Base-by-base conservation (phyloP, 2,113 vertebrate species). In the Calonectris borealis region DNA sequence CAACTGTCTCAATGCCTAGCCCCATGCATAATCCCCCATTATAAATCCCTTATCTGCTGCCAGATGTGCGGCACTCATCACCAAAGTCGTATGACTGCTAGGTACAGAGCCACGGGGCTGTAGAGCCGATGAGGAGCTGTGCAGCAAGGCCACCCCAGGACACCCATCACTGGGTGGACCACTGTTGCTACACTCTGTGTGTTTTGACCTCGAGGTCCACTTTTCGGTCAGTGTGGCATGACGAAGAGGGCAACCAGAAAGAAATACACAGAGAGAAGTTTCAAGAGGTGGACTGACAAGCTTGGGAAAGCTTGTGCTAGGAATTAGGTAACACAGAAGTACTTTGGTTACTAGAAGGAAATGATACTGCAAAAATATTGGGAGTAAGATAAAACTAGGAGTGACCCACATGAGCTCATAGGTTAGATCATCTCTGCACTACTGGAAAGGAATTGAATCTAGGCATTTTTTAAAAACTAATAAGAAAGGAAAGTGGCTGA, bases 161-260 rank as follows among this genome's bases (percentile, higher is more conserved):
- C 22, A 60, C 11, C 17, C 27, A 11, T 25, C 48, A 5, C 46
- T 9, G 6, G 0, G 0, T 6, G 60, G 48, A 32, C 34, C 6
- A 1, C 8, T 7, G 49, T 24, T 58, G 14, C 31, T 62, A 13
- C 5, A 16, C 17, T 80, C 42, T 29, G 2, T 34, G 36, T 55
- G 22, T 19, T 71, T 85, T 76, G 51, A 55, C 24, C 20, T 76
- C 1, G 0, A 75, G 7, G 5, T 60, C 83, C 61, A 4, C 29
- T 68, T 72, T 79, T 72, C 13, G 11, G 38, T 49, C 61, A 52
- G 25, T 7, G 15, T 40, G 42, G 25, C 9, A 9, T 25, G 25
- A 17, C 0, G 0, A 80, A 86, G 38, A 58, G 10, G 8, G 10
- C 0, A 0, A 80, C 46, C 32, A 32, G 22, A 31, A 31, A 72